Evolutionary conservation across 2,888 invertebrate genomes (phyloP), one percentile per base, ranked within the genome.

Genomic region (Congeria kusceri): DNA sequence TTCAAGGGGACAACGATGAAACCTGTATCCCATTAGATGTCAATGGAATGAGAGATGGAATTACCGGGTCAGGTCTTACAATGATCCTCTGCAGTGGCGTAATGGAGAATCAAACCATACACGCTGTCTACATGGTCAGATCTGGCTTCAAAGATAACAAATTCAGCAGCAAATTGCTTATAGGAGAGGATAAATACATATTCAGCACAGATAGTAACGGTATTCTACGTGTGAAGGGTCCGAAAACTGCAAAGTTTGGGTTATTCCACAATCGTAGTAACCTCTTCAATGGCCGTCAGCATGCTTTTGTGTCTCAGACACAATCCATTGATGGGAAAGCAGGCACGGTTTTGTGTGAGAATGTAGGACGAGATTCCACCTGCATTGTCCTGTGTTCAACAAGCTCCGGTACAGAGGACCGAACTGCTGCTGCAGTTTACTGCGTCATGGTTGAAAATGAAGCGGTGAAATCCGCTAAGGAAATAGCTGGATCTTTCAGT

Each of bases 351-450:
- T n/a, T 89, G 27, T 18, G 82, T 2, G 66, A 71, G 15, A 75
- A 63, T 11, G 28, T 77, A 5, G 61, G 70, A n/a, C 65, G 29
- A 7, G 80, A 84, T 74, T 80, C 81, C 1, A 57, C 75, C 5
- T 28, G 86, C 1, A 20, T 89, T 15, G 82, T 89, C 18, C 72
- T 89, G 3, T 90, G 90, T 65, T 90, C 90, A 18, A 87, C 87
- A 65, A 88, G 87, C 46, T 81, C 77, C 66, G 88, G 88, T 7
- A 68, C 71, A 13, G 89, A 89, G 46, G 83, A 87, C 29, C 58
- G 68, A 0, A 87, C 90, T n/a, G 78, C 67, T 13, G 83, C 89
- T 20, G 70, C 88, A 9, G 49, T 88, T 28, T 89, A 90, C 69
- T 53, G 47, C 15, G 49, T 89, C 7, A 68, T 78, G 7, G 23